Conservation (phyloP, 2,888 invertebrate species). For the Pammene aurita region DNA sequence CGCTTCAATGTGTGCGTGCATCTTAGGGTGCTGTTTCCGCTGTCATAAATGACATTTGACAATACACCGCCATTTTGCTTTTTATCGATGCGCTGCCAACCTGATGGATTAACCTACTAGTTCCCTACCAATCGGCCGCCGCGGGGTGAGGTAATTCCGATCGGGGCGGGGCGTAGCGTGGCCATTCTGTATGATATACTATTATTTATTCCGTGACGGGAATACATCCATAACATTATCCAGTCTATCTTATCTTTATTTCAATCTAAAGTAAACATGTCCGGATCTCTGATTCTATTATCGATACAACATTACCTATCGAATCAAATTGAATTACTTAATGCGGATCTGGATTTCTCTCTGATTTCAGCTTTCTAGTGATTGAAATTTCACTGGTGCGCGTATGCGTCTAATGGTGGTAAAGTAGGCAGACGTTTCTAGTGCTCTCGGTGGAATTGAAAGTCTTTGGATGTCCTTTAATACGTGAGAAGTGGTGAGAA, state of each 20-base stretch:
- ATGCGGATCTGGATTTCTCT: slow-evolving; percentile 17
- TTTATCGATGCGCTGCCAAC: no score
- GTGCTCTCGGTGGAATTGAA: slow-evolving; percentile 1
- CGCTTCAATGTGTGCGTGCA: no score
- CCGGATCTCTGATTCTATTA: not conserved
- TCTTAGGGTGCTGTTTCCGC: no score
- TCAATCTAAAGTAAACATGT: not conserved
- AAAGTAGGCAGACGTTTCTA: slow-evolving; percentile 19
- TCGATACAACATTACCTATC: not conserved
- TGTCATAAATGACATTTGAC: no score
- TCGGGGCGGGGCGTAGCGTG: no score
- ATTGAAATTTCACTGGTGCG: slow-evolving; percentile 22
- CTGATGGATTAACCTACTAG: no score
- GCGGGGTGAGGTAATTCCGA: no score
- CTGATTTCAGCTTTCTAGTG: slow-evolving; percentile 20
- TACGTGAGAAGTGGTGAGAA: no score
- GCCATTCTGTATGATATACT: no score
- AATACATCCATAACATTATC: not conserved
- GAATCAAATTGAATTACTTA: slow-evolving; percentile 2
- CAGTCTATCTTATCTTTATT: not conserved
- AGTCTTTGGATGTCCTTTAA: not conserved
- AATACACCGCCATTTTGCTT: no score
- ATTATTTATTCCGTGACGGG: no score
- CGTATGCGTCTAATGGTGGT: slow-evolving; percentile 2
- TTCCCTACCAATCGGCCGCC: no score